Percentiles rank a stretch among this genome's conserved stretches.
Conservation (phyloP, 2,113 vertebrate species). For the Lontra canadensis region DNA sequence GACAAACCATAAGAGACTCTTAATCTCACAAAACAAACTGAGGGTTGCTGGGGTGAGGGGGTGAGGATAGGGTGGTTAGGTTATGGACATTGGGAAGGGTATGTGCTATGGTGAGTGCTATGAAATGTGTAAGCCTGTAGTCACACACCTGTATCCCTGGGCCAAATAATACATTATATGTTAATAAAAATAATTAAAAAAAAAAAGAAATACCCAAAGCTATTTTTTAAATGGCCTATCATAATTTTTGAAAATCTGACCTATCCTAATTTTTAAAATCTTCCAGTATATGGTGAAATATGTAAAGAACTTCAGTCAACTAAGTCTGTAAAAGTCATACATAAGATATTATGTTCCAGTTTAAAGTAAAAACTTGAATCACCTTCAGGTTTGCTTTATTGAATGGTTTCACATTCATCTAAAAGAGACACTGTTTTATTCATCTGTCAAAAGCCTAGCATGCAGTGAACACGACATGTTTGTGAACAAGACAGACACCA, state of each 20-base stretch:
- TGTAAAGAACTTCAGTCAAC: background rate
- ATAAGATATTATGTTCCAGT: background rate
- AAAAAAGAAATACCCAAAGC: background rate
- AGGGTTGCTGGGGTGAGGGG: too few species aligned
- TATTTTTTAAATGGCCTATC: background rate
- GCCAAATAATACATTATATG: too few species aligned
- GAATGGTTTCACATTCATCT: background rate
- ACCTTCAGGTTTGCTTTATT: background rate
- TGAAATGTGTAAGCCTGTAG: too few species aligned
- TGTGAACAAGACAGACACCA: background rate
- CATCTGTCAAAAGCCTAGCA: background rate
- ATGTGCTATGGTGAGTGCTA: too few species aligned
- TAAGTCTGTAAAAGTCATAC: background rate
- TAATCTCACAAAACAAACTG: too few species aligned
- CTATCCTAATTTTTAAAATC: background rate
- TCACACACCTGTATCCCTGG: too few species aligned
- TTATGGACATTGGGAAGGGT: too few species aligned
- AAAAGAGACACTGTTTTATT: background rate
- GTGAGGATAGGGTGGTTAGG: too few species aligned
- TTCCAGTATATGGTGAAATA: background rate
- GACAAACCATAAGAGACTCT: too few species aligned
- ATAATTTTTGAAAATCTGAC: background rate
- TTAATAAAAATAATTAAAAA: too few species aligned
- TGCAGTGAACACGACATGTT: background rate
- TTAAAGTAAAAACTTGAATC: background rate